Percentiles rank a stretch among this genome's conserved stretches.
These are phyloP conservation scores for Rhodeus uyekii DNA, from an alignment of 2,797 vertebrate genomes.

Conservation along the genomic window DNA sequence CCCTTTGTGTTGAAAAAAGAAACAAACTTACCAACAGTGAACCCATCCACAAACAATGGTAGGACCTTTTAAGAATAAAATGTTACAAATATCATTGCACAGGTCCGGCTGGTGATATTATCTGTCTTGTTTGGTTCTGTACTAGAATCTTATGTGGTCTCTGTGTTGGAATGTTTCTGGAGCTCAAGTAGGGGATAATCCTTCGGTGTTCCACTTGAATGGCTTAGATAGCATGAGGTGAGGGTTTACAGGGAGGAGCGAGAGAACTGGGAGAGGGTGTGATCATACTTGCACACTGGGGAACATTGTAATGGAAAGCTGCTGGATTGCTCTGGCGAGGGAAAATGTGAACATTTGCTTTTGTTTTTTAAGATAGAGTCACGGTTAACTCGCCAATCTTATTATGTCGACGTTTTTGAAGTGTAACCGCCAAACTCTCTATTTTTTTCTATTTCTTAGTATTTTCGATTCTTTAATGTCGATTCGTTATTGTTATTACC, in stretches of 20 bases:
- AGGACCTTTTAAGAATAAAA: slow-evolving; percentile 13
- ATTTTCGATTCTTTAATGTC: too few species aligned
- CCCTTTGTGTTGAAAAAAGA: neutral
- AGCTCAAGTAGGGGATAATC: slow-evolving; percentile 77
- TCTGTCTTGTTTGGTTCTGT: neutral
- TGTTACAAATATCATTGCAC: neutral
- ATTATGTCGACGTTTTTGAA: too few species aligned
- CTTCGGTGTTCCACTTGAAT: slow-evolving; percentile 76
- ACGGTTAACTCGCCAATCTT: too few species aligned
- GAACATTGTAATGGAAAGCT: slow-evolving; percentile 20
- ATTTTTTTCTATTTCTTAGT: too few species aligned
- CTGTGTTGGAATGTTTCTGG: slow-evolving; percentile 52
- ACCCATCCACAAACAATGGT: slow-evolving; percentile 40
- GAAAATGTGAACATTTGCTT: neutral
- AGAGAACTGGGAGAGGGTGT: neutral
- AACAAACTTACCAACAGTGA: slow-evolving; percentile 44
- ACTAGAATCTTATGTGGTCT: neutral
- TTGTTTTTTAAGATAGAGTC: too few species aligned
- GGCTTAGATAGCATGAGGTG: slow-evolving; percentile 68
- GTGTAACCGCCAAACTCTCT: too few species aligned
- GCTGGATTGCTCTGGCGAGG: slow-evolving; percentile 1
- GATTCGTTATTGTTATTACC: too few species aligned
- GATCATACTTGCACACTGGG: slow-evolving; percentile 11
- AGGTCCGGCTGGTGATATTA: neutral
- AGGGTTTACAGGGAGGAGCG: slow-evolving; percentile 48